Evolutionary conservation across 2,113 vertebrate genomes (phyloP), one percentile per base, ranked within the genome.

Genomic region (Chascanopsetta lugubris): DNA sequence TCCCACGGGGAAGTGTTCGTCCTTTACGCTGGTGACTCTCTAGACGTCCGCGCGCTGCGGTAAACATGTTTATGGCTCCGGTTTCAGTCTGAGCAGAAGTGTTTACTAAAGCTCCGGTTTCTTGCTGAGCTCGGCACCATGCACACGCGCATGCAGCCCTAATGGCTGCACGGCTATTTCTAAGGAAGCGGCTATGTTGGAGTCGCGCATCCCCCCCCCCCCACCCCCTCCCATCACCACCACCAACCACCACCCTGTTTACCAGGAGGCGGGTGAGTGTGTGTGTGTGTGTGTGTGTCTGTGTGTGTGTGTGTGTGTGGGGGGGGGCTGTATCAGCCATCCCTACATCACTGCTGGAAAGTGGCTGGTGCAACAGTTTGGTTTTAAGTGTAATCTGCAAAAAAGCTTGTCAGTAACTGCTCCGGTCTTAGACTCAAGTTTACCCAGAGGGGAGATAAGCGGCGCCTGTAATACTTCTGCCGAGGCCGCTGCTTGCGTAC

Each of bases 71-170:
- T 67, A 20, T 57, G 12, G 34, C 34, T 36, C 5, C 18, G 26
- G 72, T 70, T 70, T 75, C 68, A 60, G 57, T 40, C 34, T 65
- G 9, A 77, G 47, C 32, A 43, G 54, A 75, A 45, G 49, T 83
- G 77, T 87, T 84, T 77, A 77, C 69, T 11, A 55, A 46, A 58
- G 79, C 66, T 87, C 81, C 22, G 7, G 40, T 89, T 82, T 82
- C 83, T 69, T 17, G 11, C 24, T 8, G 13, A 40, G 25, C 27
- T 15, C n/a, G 8, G 32, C 69, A 58, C 34, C 8, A 55, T 22
- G 18, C 10, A 54, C 30, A 57, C 8, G 7, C 26, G 49, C 42
- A 67, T 27, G 11, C 15, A 34, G 20, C 20, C 5, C 4, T 69
- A 48, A 55, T 29, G 17, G n/a, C 18, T n/a, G n/a, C n/a, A n/a